Evolutionary conservation across 2,113 vertebrate species (phyloP), one percentile per base, ranked within the genome.

Genomic region (Hydrolagus affinis): DNA sequence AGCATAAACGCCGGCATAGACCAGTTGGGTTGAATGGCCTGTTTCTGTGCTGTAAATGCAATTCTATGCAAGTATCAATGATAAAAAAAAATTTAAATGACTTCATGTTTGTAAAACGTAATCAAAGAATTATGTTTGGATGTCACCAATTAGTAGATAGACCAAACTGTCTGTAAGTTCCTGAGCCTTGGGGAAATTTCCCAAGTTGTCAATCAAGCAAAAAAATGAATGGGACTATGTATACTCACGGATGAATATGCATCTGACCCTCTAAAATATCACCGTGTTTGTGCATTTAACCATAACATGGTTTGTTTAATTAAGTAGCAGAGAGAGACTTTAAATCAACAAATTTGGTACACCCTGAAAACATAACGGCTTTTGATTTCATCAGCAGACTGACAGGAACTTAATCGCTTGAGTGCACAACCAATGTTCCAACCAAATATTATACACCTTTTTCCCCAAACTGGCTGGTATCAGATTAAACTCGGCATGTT

Each of bases 211-310:
- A 70, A n/a, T 70, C 69, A 70, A 70, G 21, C n/a, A 70, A 70
- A 23, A n/a, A 70, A 70, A 70, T 70, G 68, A 70, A 70, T 70
- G 69, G 69, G n/a, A 70, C 69, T 70, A 70, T 70, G 12, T 23
- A 70, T 70, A 23, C 4, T 69, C 66, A 70, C 69, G 19, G 17
- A 70, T 70, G 69, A 23, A 70, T 70, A 23, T 21, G 15, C 6
- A 10, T 69, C 3, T 70, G 21, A 10, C 69, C 69, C 17, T 70
- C n/a, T 70, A 70, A 70, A 70, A 70, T 23, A 70, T 70, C 68
- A 70, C 4, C n/a, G 19, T 70, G 69, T 70, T 70, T 70, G 69
- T 70, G 69, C 21, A 70, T 70, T 70, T 70, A n/a, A 70, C 7
- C 21, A 70, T 70, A 11, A 70, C 4, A 70, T 2, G 69, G n/a